phyloP scores from a whole-genome alignment of 1,140 invertebrate genomes.

The Artemia franciscana region DNA sequence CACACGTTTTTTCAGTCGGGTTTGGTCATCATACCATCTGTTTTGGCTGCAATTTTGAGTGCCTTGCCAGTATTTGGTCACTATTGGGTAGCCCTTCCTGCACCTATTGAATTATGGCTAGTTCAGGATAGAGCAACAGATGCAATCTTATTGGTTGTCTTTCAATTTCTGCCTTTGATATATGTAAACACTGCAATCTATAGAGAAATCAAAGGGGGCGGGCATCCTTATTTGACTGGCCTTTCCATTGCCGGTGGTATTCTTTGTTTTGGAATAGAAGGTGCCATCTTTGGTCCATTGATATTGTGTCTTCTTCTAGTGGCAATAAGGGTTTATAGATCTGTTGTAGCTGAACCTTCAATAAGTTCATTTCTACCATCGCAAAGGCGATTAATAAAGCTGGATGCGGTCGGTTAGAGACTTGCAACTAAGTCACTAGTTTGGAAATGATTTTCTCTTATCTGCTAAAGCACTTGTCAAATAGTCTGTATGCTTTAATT shows the following conservation, averaged over 20 bases:
- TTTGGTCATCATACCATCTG: conserved; percentile 84
- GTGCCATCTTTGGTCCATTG: conserved; percentile 84
- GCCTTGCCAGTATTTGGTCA: conserved; percentile 81
- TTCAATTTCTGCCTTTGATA: conserved; percentile 68
- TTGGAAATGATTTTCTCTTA: too few species aligned
- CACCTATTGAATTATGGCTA: conserved; percentile 77
- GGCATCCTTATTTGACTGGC: conserved; percentile 95
- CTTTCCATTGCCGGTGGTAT: conserved; percentile 93
- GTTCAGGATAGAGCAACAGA: conserved; percentile 51
- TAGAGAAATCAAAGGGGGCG: conserved; percentile 89
- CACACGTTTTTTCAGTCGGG: conserved; percentile 85
- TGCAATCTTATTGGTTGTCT: conserved; percentile 49
- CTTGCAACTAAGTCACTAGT: too few species aligned
- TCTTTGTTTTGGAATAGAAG: conserved; percentile 85
- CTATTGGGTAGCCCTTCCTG: conserved; percentile 81
- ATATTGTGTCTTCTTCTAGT: conserved; percentile 68
- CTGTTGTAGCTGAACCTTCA: neutral
- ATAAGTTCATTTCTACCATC: neutral
- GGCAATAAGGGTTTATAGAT: conserved; percentile 40
- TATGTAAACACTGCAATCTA: conserved; percentile 83
- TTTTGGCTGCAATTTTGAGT: conserved; percentile 68
- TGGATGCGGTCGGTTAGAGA: too few species aligned
- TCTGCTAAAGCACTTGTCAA: too few species aligned
- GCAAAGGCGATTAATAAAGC: neutral
- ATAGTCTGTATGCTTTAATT: too few species aligned